Conservation (phyloP, 2,113 vertebrate genomes). For the Xerus inauris region DNA sequence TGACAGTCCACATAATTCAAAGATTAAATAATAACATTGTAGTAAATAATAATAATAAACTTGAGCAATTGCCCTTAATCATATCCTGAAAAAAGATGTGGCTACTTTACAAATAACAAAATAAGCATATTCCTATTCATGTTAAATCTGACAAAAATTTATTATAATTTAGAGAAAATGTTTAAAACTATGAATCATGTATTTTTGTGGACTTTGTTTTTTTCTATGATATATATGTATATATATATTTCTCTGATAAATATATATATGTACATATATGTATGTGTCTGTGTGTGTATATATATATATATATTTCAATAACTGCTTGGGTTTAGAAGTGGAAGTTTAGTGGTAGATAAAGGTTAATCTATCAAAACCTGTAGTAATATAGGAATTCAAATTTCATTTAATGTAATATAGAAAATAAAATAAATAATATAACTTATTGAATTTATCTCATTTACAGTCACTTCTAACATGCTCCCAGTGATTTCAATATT, state of each 20-base stretch:
- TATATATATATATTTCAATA: background rate
- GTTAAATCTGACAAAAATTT: constrained; percentile 15
- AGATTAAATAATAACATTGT: background rate
- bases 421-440: constrained; percentile 72
- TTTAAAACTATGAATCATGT: background rate
- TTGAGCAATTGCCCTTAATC: background rate
- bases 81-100: background rate
- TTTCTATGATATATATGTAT: background rate
- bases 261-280: too few relatives aligned
- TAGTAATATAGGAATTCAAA: constrained; percentile 12
- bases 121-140: constrained; percentile 29
- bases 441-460: constrained; percentile 53
- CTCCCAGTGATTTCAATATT: constrained; percentile 41
- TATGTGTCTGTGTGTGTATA: too few relatives aligned
- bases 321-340: background rate
- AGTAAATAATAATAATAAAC: background rate
- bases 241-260: background rate
- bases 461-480: background rate
- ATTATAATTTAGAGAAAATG: constrained; percentile 32
- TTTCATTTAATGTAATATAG: constrained; percentile 57
- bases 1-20: constrained; percentile 13
- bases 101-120: constrained; percentile 36
- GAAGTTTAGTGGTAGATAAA: background rate
- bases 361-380: background rate
- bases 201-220: background rate